These are phyloP conservation scores for Patella caerulea DNA, from an alignment of 2,888 invertebrate genomes.

Conservation along the genomic window DNA sequence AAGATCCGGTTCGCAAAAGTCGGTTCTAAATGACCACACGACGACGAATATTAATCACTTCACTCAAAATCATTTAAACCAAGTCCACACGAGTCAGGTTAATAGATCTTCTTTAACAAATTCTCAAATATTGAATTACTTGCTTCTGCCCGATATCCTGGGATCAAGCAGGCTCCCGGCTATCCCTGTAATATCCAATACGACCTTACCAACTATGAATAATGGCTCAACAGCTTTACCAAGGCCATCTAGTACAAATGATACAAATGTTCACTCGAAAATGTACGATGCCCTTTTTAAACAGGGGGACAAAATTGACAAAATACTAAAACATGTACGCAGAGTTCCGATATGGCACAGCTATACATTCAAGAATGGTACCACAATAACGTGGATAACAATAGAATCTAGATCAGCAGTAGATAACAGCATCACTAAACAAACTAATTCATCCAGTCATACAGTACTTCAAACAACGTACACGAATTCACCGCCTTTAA, in stretches of 20 bases:
- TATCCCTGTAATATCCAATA: background rate
- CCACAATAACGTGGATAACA: background rate
- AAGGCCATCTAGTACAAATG: background rate
- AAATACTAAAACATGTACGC: background rate
- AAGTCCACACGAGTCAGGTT: background rate
- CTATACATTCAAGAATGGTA: background rate
- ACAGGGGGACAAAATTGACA: background rate
- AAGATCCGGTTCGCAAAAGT: background rate
- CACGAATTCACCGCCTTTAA: no score
- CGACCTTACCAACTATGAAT: background rate
- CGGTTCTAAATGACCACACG: background rate
- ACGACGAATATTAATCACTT: background rate
- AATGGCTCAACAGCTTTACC: background rate
- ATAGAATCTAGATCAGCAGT: background rate
- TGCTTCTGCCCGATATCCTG: no score
- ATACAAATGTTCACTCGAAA: background rate
- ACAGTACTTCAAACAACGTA: no score
- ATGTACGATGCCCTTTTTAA: background rate
- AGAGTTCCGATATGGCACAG: background rate
- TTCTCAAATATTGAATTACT: no score
- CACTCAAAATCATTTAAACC: background rate
- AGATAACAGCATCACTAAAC: no score
- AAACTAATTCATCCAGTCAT: no score
- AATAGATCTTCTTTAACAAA: background rate
- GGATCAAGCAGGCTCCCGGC: background rate